These are phyloP conservation scores for Itoplectis maculator DNA, from an alignment of 2,888 invertebrate species.

Conservation along the genomic window DNA sequence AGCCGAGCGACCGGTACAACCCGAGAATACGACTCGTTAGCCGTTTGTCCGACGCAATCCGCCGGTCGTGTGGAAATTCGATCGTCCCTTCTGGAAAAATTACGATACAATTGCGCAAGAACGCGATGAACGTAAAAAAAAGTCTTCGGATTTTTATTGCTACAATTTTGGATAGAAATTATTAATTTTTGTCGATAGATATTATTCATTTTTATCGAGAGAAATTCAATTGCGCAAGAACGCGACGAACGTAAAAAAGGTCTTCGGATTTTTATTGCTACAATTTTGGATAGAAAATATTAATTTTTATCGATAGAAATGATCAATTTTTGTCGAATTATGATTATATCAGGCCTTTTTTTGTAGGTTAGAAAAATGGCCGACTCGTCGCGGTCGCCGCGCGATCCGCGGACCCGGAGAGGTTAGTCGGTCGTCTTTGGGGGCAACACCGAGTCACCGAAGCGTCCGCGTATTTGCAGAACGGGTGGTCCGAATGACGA, in stretches of 20 bases:
- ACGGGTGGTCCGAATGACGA: constrained; percentile 58
- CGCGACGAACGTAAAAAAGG: no score
- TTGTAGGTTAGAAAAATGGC: no score
- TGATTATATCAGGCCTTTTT: no score
- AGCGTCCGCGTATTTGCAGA: background rate
- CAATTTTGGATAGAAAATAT: no score
- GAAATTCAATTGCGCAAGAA: background rate
- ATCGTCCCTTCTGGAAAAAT: background rate
- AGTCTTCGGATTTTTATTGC: no score
- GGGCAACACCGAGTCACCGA: constrained; percentile 32
- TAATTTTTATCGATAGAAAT: no score
- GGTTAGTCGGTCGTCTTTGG: constrained; percentile 24
- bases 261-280: no score
- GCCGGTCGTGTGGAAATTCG: background rate
- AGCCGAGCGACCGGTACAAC: constrained; percentile 56
- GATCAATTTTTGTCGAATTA: no score
- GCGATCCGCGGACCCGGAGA: background rate
- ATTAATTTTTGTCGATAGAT: no score
- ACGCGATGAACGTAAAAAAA: no score
- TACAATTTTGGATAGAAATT: no score
- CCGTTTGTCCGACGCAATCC: constrained; percentile 35
- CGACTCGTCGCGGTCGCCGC: background rate
- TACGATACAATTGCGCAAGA: background rate
- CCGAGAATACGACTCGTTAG: constrained; percentile 60
- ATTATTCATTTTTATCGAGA: no score